phyloP scores from a whole-genome alignment of 2,797 vertebrate species.

The Pantherophis vulpinus region DNA sequence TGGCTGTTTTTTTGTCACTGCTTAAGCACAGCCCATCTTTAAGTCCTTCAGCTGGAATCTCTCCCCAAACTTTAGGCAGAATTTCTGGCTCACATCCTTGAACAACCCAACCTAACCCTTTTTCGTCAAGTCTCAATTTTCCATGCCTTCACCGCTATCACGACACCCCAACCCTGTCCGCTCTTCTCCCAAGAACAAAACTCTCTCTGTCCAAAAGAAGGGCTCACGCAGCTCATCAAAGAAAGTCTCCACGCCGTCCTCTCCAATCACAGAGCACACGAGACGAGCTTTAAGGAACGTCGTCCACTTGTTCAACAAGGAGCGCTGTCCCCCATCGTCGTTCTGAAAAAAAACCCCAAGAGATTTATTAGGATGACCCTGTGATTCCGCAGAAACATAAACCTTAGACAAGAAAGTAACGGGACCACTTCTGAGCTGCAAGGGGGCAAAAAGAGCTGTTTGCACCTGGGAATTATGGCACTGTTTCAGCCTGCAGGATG shows the following conservation, averaged over 20 bases:
- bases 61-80: not conserved
- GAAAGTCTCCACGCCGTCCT: conserved; percentile 82
- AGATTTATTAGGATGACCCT: not conserved
- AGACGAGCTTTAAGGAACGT: conserved; percentile 86
- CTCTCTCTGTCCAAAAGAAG: not conserved
- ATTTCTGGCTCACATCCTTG: not conserved
- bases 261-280: conserved; percentile 82
- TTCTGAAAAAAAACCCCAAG: conserved; percentile 66
- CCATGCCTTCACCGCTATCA: not conserved
- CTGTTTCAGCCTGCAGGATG: too few relatives aligned
- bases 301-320: conserved; percentile 85
- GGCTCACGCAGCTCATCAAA: conserved; percentile 85
- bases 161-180: too few relatives aligned
- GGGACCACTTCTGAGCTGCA: not conserved
- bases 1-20: not conserved
- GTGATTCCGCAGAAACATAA: not conserved
- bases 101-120: not conserved
- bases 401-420: not conserved
- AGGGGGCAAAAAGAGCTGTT: not conserved
- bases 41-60: not conserved
- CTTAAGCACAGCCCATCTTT: not conserved
- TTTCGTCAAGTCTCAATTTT: not conserved
- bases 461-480: not conserved
- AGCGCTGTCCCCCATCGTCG: conserved; percentile 83
- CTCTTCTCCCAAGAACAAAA: not conserved